Conservation (phyloP, 2,888 invertebrate species). For the Serrognathus titanus region DNA sequence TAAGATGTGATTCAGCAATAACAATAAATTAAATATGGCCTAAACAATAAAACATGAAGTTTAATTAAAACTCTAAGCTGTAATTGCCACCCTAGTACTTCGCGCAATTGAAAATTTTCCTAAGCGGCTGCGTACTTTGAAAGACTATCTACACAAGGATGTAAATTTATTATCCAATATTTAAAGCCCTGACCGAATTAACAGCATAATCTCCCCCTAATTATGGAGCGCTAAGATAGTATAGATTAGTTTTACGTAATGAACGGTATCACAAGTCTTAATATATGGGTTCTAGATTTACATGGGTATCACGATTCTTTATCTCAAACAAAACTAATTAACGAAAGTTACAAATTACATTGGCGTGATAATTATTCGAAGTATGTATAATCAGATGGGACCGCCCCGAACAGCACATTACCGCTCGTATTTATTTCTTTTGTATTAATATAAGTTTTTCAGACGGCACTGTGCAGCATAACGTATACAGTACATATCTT, state of each 20-base stretch:
- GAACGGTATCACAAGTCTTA: slow-evolving; percentile 4
- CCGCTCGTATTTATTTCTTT: slow-evolving; percentile 35
- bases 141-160: too few relatives aligned
- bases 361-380: slow-evolving; percentile 45
- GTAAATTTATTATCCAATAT: too few relatives aligned
- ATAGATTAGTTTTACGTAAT: slow-evolving; percentile 9
- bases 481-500: slow-evolving; percentile 48
- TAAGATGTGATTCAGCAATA: too few relatives aligned
- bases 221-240: slow-evolving; percentile 17
- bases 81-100: slow-evolving; percentile 1
- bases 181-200: too few relatives aligned
- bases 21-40: too few relatives aligned
- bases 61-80: not conserved
- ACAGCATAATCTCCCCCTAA: slow-evolving; percentile 5
- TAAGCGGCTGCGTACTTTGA: too few relatives aligned
- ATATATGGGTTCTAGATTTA: slow-evolving; percentile 18
- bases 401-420: slow-evolving; percentile 46
- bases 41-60: too few relatives aligned
- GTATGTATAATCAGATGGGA: slow-evolving; percentile 44
- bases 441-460: slow-evolving; percentile 42
- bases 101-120: slow-evolving; percentile 2
- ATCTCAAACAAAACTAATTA: slow-evolving; percentile 36
- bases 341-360: slow-evolving; percentile 43
- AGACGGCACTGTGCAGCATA: slow-evolving; percentile 35
- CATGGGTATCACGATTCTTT: slow-evolving; percentile 17